Base-by-base conservation (phyloP, 2,888 invertebrate species). In the Cyclophora albipunctata region DNA sequence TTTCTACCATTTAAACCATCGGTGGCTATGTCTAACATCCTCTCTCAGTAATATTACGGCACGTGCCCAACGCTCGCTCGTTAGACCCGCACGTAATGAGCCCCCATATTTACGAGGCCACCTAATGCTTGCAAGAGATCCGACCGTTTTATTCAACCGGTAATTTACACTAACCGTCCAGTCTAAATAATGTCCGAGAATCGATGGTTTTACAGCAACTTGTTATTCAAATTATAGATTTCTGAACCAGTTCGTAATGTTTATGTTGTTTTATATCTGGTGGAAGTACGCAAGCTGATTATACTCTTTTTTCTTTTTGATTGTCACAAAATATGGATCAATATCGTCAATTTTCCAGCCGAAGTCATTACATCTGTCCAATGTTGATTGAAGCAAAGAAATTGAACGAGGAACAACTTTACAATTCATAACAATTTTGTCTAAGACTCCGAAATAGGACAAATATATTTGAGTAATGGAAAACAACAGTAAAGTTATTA, bases 51-150 rank as follows among this genome's bases (percentile, higher is more conserved):
- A 75, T 67, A 69, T 67, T n/a, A 73, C 67, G 68, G 76, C 81
- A 77, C 79, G 79, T 79, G 79, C 79, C 69, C 67, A 43, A 48
- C 43, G 54, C 54, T 57, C 62, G 68, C 75, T 82, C 75, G 81
- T 81, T 84, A 81, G 69, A 61, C 33, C 58, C 62, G 52, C 53
- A 58, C 66, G 75, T 81, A 84, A 84, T 84, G 82, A 83, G 78
- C 67, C 65, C 60, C 67, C 63, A 66, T 77, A 77, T 82, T 82
- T 83, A 81, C 73, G 79, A 74, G 72, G 67, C 73, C 72, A 71
- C 71, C 75, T 71, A 66, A 73, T 66, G 70, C 71, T 67, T 64
- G 68, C 61, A 64, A 60, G 61, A 63, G 63, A 58, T 56, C 65
- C 56, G 51, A 52, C 57, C 52, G 54, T 58, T 66, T 60, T 58